These are phyloP conservation scores for Eufriesea mexicana DNA, from an alignment of 1,140 invertebrate genomes.

Conservation along the genomic window DNA sequence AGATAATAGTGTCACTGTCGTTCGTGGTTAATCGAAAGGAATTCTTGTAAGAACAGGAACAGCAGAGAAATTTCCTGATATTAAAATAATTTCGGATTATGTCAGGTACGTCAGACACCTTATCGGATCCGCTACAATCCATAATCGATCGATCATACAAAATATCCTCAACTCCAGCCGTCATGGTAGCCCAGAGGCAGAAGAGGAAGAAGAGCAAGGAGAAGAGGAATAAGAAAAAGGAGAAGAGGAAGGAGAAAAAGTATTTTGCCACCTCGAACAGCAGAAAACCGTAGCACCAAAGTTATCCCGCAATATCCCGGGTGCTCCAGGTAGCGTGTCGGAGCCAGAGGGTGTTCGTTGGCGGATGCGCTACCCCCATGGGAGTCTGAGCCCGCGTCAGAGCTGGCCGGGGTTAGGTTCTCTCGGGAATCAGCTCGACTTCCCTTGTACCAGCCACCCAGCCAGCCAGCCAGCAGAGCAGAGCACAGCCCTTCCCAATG, in stretches of 20 bases:
- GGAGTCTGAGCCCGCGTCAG: slow-evolving; percentile 79
- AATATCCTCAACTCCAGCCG: too few species aligned
- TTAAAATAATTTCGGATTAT: too few species aligned
- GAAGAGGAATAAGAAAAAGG: too few species aligned
- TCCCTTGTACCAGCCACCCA: slow-evolving; percentile 52
- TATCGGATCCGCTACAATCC: too few species aligned
- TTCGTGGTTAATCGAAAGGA: too few species aligned
- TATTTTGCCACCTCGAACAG: neutral
- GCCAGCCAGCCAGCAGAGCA: slow-evolving; percentile 36
- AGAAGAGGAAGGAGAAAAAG: neutral
- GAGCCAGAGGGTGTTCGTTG: slow-evolving; percentile 67
- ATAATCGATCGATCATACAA: too few species aligned
- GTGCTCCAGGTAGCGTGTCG: slow-evolving; percentile 70
- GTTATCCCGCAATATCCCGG: slow-evolving; percentile 70
- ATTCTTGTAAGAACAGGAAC: too few species aligned
- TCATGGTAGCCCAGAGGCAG: neutral
- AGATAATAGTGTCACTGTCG: too few species aligned
- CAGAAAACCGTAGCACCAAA: slow-evolving; percentile 31
- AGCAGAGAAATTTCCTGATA: too few species aligned
- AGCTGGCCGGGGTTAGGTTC: slow-evolving; percentile 72
- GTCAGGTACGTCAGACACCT: too few species aligned
- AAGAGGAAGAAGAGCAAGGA: too few species aligned
- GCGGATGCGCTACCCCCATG: slow-evolving; percentile 69
- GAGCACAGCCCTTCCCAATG: slow-evolving; percentile 58
- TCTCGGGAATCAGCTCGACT: slow-evolving; percentile 63